phyloP scores from a whole-genome alignment of 2,797 vertebrate genomes.

The Galagoides demidoff region DNA sequence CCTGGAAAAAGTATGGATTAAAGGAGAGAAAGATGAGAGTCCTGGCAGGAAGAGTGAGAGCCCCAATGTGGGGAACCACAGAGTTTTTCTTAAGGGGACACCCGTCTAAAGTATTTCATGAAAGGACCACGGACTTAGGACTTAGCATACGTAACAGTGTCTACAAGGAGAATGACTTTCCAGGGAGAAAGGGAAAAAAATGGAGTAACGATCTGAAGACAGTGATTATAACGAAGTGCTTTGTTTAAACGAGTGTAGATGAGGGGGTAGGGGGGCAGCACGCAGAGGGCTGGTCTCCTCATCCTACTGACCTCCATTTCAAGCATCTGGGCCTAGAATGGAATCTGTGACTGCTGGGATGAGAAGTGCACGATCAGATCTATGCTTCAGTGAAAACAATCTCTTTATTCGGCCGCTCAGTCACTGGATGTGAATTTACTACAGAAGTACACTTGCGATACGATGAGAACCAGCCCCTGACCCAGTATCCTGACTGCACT shows the following conservation, averaged over 20 bases:
- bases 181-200: background rate
- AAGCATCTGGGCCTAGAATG: fast-evolving
- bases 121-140: too few relatives aligned
- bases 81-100: fast-evolving
- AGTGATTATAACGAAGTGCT: fast-evolving
- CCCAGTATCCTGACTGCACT: background rate
- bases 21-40: background rate
- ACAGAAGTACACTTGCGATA: background rate
- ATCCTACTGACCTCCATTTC: fast-evolving
- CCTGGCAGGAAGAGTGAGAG: fast-evolving
- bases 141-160: fast-evolving
- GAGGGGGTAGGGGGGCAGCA: background rate
- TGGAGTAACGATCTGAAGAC: background rate
- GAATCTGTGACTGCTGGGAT: background rate
- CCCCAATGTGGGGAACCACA: background rate
- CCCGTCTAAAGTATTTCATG: fast-evolving
- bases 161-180: background rate
- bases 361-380: background rate
- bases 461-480: background rate
- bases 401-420: background rate
- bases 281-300: fast-evolving
- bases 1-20: too few relatives aligned
- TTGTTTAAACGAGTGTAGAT: background rate
- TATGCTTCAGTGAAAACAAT: background rate
- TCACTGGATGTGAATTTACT: background rate